Base-by-base conservation (phyloP, 2,888 invertebrate genomes). In the Myopa tessellatipennis region DNA sequence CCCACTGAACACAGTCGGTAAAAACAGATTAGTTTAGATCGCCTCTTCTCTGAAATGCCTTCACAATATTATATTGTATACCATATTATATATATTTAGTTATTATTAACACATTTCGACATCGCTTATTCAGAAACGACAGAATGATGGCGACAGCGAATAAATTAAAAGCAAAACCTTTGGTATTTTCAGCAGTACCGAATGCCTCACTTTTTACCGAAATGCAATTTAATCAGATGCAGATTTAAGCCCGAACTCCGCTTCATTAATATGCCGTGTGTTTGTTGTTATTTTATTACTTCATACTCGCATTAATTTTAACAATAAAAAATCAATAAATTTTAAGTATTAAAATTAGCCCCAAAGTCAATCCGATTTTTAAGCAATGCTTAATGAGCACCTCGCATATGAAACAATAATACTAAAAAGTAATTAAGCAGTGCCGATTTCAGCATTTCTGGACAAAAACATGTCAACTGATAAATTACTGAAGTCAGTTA, bases 181-280 rank as follows among this genome's bases (percentile, higher is more conserved):
- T 77, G 77, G 60, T 70, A 70, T 77, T 77, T 77, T 58, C 36
- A 60, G 45, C 45, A 18, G 50, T 50, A 73, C 50, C 65, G 50
- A 61, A 74, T 61, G 58, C 67, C 58, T 50, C 52, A 75, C 68
- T 61, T 38, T 16, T 55, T 72, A 67, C 38, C 72, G 67, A 70
- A 55, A 67, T 72, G 76, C 76, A 76, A 60, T 75, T 75, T 75
- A 75, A 75, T 68, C 50, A 65, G 71, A 77, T 77, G 77, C 72
- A 77, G 67, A 72, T 70, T 38, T 55, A 50, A 52, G 68, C n/a
- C 61, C 69, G 34, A 77, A 73, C 40, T 38, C 58, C 63, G 50
- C 58, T 34, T 74, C 70, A 74, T 77, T 77, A 77, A 70, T 50
- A 74, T 74, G 45, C 61, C 50, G 45, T 26, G 36, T 77, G 12